A percentile compares a stretch with the other conserved stretches of the same genome.
Evolutionary conservation across 2,888 invertebrate genomes (phyloP).

Genomic region (Odontocolon sp.): DNA sequence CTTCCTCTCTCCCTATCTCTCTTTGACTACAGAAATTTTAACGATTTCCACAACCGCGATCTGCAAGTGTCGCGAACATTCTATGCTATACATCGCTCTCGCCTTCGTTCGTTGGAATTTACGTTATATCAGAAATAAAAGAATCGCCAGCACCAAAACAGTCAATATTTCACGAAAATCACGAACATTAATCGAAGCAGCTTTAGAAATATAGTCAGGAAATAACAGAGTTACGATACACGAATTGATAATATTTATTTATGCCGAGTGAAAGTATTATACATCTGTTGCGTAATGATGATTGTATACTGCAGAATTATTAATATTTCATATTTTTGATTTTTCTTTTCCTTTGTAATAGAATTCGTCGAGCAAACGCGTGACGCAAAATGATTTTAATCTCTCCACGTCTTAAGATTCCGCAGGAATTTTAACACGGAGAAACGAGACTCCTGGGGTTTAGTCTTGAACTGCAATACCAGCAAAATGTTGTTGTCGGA

Average conservation of each 20-base stretch:
- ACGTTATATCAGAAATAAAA: slow-evolving; percentile 17
- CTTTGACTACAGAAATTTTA: slow-evolving; percentile 23
- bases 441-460: neutral
- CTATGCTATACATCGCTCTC: slow-evolving; percentile 14
- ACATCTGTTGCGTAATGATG: neutral
- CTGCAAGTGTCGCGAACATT: slow-evolving; percentile 33
- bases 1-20: neutral
- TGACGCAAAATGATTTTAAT: neutral
- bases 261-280: slow-evolving; percentile 15
- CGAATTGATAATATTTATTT: slow-evolving; percentile 37
- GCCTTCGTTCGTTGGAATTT: neutral
- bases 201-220: slow-evolving; percentile 15
- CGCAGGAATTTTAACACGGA: neutral
- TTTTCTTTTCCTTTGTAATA: neutral
- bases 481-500: slow-evolving; percentile 1
- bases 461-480: neutral
- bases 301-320: neutral
- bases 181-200: neutral
- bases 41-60: slow-evolving; percentile 43
- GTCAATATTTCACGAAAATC: neutral
- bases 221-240: slow-evolving; percentile 34
- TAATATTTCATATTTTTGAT: neutral
- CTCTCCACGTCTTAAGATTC: neutral
- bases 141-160: neutral
- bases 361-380: neutral